These are phyloP conservation scores for Steromphala cineraria DNA, from an alignment of 2,888 invertebrate species.

Conservation along the genomic window DNA sequence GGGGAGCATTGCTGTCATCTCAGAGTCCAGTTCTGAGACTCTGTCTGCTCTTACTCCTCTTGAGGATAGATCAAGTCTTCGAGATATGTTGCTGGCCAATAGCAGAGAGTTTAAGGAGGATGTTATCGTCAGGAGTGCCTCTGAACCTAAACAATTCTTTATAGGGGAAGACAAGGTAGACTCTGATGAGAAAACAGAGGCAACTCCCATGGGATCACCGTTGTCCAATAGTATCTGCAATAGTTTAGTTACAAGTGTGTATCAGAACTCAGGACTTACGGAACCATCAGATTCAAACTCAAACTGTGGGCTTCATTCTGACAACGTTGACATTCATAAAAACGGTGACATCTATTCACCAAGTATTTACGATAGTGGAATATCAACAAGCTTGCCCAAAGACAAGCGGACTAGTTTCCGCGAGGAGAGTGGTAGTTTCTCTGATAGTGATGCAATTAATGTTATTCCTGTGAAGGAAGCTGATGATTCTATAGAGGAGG, in stretches of 20 bases:
- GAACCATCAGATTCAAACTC: background rate
- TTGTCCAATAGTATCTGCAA: constrained; percentile 64
- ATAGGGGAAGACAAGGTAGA: background rate
- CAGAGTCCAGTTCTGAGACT: constrained; percentile 35
- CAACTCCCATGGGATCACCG: constrained; percentile 59
- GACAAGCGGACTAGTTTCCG: background rate
- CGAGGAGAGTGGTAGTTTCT: background rate
- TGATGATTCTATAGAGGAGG: constrained; percentile 1
- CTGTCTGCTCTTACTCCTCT: background rate
- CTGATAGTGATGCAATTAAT: constrained; percentile 1
- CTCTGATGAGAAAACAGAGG: constrained; percentile 17
- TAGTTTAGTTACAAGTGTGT: constrained; percentile 70
- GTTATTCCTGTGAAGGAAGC: background rate
- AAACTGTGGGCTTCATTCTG: background rate
- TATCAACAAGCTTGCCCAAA: background rate
- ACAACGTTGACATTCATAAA: background rate
- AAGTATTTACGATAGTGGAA: constrained; percentile 34
- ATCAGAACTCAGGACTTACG: constrained; percentile 55
- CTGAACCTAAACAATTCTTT: background rate
- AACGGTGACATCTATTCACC: constrained; percentile 21
- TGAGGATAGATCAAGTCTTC: constrained; percentile 4
- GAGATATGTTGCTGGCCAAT: background rate
- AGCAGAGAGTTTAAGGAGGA: background rate
- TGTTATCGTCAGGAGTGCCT: background rate
- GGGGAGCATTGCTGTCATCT: constrained; percentile 79